A percentile compares a stretch with the other conserved stretches of the same genome.
Evolutionary conservation across 2,797 vertebrate species (phyloP).

Genomic region (Sebastes miniatus): DNA sequence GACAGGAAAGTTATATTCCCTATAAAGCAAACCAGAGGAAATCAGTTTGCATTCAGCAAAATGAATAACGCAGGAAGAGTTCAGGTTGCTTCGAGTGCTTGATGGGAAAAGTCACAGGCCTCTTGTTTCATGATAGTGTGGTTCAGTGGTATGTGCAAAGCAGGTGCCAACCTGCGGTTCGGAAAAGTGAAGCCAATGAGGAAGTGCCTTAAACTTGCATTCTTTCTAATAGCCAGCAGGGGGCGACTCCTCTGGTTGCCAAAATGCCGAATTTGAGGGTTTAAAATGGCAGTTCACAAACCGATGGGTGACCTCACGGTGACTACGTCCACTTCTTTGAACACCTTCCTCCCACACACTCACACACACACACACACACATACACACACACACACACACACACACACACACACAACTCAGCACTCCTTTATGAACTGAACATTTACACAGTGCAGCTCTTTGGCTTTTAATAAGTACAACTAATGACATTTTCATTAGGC

Average conservation of each 20-base stretch:
- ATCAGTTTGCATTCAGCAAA: background rate
- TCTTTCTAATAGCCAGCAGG: background rate
- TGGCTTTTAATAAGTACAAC: background rate
- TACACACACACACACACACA: too few relatives aligned
- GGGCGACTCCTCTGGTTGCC: too few relatives aligned
- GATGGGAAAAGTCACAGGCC: background rate
- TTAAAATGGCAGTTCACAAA: too few relatives aligned
- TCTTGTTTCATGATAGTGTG: background rate
- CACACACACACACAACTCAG: background rate
- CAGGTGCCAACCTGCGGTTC: too few relatives aligned
- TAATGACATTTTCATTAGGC: background rate
- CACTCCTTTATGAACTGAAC: background rate
- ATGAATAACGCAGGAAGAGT: background rate
- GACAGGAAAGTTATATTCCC: background rate
- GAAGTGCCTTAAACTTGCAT: background rate
- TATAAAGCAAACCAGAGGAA: background rate
- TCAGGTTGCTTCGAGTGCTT: background rate
- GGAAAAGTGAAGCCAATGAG: too few relatives aligned
- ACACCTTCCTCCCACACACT: background rate
- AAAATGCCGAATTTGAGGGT: too few relatives aligned
- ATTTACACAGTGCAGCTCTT: background rate
- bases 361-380: too few relatives aligned
- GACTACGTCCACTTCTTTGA: background rate
- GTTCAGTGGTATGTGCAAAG: background rate
- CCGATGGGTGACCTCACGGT: too few relatives aligned